phyloP scores from a whole-genome alignment of 2,113 vertebrate species.

The Phrynosoma platyrhinos region DNA sequence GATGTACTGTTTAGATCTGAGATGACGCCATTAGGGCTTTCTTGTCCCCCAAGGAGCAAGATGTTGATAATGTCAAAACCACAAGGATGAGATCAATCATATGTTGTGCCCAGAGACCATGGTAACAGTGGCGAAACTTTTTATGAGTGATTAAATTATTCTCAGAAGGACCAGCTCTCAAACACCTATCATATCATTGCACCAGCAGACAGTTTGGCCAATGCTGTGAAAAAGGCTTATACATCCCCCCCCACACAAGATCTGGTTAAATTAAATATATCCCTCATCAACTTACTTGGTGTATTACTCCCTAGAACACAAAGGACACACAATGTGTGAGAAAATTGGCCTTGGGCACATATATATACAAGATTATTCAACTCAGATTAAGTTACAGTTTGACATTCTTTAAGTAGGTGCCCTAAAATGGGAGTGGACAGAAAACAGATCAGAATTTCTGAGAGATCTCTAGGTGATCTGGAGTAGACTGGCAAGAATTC shows the following conservation, averaged over 20 bases:
- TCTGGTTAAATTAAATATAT: background rate
- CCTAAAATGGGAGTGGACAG: too few species aligned
- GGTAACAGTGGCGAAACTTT: conserved; percentile 15
- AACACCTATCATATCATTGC: background rate
- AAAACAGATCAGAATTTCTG: too few species aligned
- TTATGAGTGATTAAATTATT: conserved; percentile 25
- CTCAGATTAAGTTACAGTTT: background rate
- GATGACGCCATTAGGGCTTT: conserved; percentile 30
- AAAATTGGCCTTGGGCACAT: background rate
- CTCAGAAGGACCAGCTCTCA: background rate
- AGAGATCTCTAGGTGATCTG: too few species aligned
- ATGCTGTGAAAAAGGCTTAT: background rate
- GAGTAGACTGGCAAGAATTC: too few species aligned
- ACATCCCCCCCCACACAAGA: background rate
- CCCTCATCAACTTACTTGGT: background rate
- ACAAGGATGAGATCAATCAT: conserved; percentile 35
- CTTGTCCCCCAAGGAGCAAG: conserved; percentile 30
- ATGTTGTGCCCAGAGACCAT: conserved; percentile 1
- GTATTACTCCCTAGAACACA: background rate
- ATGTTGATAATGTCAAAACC: conserved; percentile 37
- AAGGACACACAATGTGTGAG: background rate
- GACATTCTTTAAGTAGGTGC: background rate
- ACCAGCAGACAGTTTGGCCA: background rate
- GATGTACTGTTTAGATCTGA: conserved; percentile 9
- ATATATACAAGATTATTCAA: background rate